Percentiles rank a stretch among this genome's conserved stretches.
phyloP scores from a whole-genome alignment of 2,888 invertebrate species.

The Lottia gigantea region DNA sequence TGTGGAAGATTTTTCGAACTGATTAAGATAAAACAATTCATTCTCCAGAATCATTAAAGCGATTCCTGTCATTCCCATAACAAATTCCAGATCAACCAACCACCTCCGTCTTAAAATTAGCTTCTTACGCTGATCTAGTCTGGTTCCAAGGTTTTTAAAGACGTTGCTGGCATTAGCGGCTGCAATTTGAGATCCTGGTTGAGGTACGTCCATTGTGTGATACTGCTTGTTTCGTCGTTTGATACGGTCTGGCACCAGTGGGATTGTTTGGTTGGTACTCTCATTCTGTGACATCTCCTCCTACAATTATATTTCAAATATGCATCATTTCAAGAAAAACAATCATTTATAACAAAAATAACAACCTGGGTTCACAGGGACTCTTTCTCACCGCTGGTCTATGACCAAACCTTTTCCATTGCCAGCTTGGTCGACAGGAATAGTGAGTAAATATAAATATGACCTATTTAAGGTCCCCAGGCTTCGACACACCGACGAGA shows the following conservation, averaged over 20 bases:
- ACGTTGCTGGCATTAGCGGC: background rate
- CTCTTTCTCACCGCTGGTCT: no score
- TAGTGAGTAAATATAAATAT: no score
- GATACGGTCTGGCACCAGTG: constrained; percentile 8
- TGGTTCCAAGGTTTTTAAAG: constrained; percentile 34
- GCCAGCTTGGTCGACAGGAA: no score
- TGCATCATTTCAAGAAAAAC: no score
- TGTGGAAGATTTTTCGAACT: constrained; percentile 32
- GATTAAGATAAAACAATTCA: constrained; percentile 44
- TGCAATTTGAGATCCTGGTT: background rate
- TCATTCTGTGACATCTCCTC: constrained; percentile 8
- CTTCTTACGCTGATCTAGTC: constrained; percentile 41
- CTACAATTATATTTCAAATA: background rate
- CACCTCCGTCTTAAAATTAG: constrained; percentile 37
- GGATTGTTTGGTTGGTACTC: constrained; percentile 12
- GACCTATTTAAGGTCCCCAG: no score
- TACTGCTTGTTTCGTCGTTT: background rate
- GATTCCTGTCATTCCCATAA: constrained; percentile 47
- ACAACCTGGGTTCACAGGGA: no score
- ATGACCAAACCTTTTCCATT: no score
- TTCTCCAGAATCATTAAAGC: constrained; percentile 55
- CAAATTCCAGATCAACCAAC: constrained; percentile 48
- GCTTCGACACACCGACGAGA: no score
- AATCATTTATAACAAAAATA: no score
- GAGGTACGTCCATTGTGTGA: constrained; percentile 13